Conservation (phyloP, 2,888 invertebrate species). For the Muschampia staudingeri region DNA sequence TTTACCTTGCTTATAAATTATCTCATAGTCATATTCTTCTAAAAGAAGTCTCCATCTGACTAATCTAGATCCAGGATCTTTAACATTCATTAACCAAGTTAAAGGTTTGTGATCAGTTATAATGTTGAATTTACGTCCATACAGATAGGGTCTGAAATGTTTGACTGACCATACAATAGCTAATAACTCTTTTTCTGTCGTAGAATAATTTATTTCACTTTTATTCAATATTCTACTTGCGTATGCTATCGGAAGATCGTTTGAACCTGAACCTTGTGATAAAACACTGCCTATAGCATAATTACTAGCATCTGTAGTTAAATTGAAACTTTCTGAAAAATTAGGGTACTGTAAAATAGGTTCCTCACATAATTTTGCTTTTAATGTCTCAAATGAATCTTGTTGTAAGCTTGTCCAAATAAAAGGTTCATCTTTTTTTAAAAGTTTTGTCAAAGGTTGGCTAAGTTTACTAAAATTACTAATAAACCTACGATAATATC, state of each 20-base stretch:
- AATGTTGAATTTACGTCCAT: conserved; percentile 38
- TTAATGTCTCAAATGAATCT: not conserved
- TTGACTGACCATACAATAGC: conserved; percentile 40
- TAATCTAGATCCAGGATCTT: conserved; percentile 53
- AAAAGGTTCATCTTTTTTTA: conserved; percentile 21
- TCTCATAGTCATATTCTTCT: conserved; percentile 55
- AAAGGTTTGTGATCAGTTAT: conserved; percentile 39
- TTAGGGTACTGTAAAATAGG: not conserved
- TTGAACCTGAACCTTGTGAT: not conserved
- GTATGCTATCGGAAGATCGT: conserved; percentile 31
- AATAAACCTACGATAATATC: conserved; percentile 3
- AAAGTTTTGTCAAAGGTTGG: conserved; percentile 28
- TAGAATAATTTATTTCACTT: conserved; percentile 27
- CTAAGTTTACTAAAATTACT: conserved; percentile 32
- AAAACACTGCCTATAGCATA: conserved; percentile 1
- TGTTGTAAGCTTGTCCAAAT: conserved; percentile 2
- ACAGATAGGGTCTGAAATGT: conserved; percentile 39
- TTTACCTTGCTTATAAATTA: conserved; percentile 57
- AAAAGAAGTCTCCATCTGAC: conserved; percentile 43
- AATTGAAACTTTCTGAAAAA: not conserved
- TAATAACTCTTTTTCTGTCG: conserved; percentile 40
- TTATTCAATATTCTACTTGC: conserved; percentile 23
- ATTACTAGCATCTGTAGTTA: conserved; percentile 8
- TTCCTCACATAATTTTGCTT: not conserved
- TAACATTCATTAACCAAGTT: conserved; percentile 53